These are phyloP conservation scores for Tauraco hartlaubi DNA, from an alignment of 2,797 vertebrate species.

Conservation along the genomic window DNA sequence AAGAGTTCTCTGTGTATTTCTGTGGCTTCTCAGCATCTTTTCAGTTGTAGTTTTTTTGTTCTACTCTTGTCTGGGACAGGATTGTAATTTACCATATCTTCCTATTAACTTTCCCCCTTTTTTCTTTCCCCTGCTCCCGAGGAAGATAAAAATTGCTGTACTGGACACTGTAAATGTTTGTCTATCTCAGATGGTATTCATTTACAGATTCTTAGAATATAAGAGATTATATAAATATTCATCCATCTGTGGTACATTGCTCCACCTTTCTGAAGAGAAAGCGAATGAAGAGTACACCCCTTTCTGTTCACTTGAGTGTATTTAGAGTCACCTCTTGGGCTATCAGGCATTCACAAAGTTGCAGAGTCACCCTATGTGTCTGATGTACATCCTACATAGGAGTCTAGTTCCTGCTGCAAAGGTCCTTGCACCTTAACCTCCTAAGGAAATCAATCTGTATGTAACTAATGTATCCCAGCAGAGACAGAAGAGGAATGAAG, in stretches of 20 bases:
- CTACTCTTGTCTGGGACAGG: neutral
- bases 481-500: neutral
- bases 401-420: neutral
- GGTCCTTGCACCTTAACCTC: neutral
- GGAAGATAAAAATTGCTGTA: neutral
- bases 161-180: neutral
- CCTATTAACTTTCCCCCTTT: neutral
- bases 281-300: neutral
- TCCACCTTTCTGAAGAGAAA: neutral
- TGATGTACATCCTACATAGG: fast-evolving
- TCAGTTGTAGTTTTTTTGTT: neutral
- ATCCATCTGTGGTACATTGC: neutral
- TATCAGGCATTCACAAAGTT: neutral
- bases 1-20: neutral
- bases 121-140: neutral
- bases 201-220: neutral
- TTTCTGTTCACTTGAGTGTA: neutral
- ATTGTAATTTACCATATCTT: neutral
- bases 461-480: neutral
- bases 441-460: neutral
- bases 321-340: neutral
- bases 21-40: neutral
- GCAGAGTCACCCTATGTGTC: neutral
- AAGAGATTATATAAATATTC: neutral
- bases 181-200: neutral